These are phyloP conservation scores for Actinostola sp. DNA, from an alignment of 92 coral and sea anemone species.

Conservation along the genomic window DNA sequence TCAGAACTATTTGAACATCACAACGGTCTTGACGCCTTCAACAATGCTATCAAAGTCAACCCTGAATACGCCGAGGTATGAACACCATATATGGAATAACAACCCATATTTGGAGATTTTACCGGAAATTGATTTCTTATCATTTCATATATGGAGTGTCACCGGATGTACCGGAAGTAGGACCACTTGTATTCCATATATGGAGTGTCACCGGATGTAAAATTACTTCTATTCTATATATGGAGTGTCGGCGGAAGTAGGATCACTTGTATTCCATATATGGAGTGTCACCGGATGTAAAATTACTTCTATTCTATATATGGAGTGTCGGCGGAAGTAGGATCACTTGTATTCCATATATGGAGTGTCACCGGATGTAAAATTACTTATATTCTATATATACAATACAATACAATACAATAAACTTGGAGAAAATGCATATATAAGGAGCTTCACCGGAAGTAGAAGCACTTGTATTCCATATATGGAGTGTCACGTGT, in stretches of 20 bases:
- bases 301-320: background rate
- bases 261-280: background rate
- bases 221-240: background rate
- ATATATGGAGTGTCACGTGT: background rate
- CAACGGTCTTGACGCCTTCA: conserved; percentile 86
- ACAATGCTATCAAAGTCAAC: conserved; percentile 89
- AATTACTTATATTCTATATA: background rate
- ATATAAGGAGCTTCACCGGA: background rate
- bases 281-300: background rate
- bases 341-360: background rate
- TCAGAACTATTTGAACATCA: conserved; percentile 68
- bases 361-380: background rate
- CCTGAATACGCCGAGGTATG: conserved; percentile 92
- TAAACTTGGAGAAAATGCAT: no score
- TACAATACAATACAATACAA: no score
- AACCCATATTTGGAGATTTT: no score
- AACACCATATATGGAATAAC: background rate
- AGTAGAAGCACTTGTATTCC: background rate
- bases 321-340: background rate
- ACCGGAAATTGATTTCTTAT: no score
- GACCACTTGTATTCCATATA: no score
- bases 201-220: background rate
- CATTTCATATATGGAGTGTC: no score
- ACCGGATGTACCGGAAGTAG: background rate
- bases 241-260: background rate